Base-by-base conservation (phyloP, 2,113 vertebrate genomes). In the Tenrec ecaudatus region DNA sequence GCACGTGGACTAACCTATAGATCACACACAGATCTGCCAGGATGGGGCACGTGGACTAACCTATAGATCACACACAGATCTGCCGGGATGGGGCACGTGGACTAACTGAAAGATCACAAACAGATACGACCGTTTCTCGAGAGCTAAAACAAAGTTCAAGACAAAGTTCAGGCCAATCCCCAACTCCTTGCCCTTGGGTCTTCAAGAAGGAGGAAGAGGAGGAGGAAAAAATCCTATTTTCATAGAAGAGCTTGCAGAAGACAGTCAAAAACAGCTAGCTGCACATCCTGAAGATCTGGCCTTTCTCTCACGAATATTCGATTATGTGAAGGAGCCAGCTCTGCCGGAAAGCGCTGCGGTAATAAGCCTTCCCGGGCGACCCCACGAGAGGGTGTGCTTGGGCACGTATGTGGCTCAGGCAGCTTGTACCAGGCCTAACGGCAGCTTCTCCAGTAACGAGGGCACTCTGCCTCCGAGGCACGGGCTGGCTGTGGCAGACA, bases 251-350 rank as follows among this genome's bases (percentile, higher is more conserved):
- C 22, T 96, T 86, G 66, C 60, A 89, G 86, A 36, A 82, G 36
- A 58, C 9, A 92, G 91, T 87, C 68, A 87, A 94, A 94, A 93
- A 93, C 86, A 92, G 73, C 80, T 87, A 95, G 94, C 94, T 95
- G 29, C 86, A 89, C 1, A 27, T 88, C 91, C 75, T 93, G 96
- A 95, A 96, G 95, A 95, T 84, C 66, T 93, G 96, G 95, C 68
- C 92, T 96, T 92, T 95, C 92, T 96, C 91, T 95, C 88, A 97
- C 97, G 77, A 88, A 96, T 91, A 96, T 83, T 90, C 97, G 96
- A 95, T 31, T 84, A 96, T 89, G 81, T 88, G 73, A 95, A 96
- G 77, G 64, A 95, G 94, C 92, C 79, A 94, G 93, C 80, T 95
- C 89, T 94, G 88, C 80, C 73, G 94, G 88, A 89, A 96, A 94